Conservation (phyloP, 30 jellyfish, hydroid and myxozoan genomes). For the Catostylus mosaicus region DNA sequence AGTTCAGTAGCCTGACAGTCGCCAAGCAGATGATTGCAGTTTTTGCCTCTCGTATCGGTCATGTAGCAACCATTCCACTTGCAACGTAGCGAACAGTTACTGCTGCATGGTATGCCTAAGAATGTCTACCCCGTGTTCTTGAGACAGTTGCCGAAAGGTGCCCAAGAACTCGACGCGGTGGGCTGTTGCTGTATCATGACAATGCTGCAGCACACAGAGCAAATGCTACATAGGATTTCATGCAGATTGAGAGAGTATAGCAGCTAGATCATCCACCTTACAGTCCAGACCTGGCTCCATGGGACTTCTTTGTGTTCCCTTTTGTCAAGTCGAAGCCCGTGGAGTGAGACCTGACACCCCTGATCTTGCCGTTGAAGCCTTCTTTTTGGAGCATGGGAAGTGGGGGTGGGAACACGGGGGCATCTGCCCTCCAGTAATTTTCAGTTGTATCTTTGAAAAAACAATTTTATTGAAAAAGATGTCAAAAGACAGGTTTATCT, state of each 20-base stretch:
- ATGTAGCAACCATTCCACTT: conserved; percentile 20
- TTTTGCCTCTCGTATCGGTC: conserved; percentile 19
- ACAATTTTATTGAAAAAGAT: too few species aligned
- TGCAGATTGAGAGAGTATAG: neutral
- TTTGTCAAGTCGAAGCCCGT: conserved; percentile 12
- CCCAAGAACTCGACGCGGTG: neutral
- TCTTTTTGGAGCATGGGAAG: too few species aligned
- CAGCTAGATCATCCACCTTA: conserved; percentile 19
- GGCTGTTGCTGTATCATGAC: neutral
- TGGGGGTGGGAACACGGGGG: too few species aligned
- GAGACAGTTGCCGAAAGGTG: conserved; percentile 1
- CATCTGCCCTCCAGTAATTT: too few species aligned
- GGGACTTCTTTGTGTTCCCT: conserved; percentile 55
- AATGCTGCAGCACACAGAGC: neutral
- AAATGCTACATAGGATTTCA: neutral
- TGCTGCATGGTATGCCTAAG: neutral
- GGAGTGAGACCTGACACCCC: conserved; percentile 25
- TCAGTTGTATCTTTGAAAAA: too few species aligned
- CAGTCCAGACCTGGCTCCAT: conserved; percentile 68
- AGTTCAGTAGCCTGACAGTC: conserved; percentile 8
- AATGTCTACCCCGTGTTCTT: conserved; percentile 5
- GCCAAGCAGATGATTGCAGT: conserved; percentile 13
- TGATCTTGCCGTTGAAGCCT: conserved; percentile 12
- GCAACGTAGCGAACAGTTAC: neutral
- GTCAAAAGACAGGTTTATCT: too few species aligned